Evolutionary conservation across 1,140 invertebrate species (phyloP).

Genomic region (Trichonephila inaurata): DNA sequence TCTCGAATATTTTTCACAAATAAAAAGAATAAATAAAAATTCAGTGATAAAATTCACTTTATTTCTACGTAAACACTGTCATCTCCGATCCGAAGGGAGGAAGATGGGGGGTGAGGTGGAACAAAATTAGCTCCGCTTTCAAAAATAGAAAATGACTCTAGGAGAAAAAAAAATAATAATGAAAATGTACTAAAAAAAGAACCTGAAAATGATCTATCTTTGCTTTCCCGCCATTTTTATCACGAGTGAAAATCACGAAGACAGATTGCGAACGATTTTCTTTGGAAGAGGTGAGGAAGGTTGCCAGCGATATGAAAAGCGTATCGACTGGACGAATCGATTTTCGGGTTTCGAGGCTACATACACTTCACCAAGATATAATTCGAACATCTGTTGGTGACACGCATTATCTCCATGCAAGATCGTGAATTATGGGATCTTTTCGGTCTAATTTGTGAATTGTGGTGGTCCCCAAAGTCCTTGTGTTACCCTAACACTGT

Average conservation of each 20-base stretch:
- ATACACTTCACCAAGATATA: background rate
- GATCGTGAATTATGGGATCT: constrained; percentile 41
- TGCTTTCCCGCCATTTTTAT: background rate
- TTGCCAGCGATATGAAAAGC: constrained; percentile 33
- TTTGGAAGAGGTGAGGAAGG: background rate
- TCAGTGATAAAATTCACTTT: background rate
- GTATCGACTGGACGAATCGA: constrained; percentile 55
- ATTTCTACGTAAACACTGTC: background rate
- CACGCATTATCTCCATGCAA: constrained; percentile 12
- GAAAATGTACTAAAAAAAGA: background rate
- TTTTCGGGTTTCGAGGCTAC: constrained; percentile 1
- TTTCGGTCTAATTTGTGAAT: constrained; percentile 36
- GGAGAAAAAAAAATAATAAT: background rate
- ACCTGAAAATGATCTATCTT: background rate
- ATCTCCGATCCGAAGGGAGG: background rate
- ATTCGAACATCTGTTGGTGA: constrained; percentile 39
- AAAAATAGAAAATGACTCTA: background rate
- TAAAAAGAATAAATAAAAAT: background rate
- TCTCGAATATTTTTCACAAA: background rate
- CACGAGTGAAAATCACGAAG: constrained; percentile 24
- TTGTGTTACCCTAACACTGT: background rate
- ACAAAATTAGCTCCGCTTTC: background rate
- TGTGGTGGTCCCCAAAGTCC: background rate
- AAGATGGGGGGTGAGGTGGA: too few relatives aligned
- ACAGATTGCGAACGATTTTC: constrained; percentile 43